Percentiles rank a stretch among this genome's conserved stretches.
Evolutionary conservation across 92 coral and sea anemone species (phyloP).

Genomic region (Phenganax stokvisi): DNA sequence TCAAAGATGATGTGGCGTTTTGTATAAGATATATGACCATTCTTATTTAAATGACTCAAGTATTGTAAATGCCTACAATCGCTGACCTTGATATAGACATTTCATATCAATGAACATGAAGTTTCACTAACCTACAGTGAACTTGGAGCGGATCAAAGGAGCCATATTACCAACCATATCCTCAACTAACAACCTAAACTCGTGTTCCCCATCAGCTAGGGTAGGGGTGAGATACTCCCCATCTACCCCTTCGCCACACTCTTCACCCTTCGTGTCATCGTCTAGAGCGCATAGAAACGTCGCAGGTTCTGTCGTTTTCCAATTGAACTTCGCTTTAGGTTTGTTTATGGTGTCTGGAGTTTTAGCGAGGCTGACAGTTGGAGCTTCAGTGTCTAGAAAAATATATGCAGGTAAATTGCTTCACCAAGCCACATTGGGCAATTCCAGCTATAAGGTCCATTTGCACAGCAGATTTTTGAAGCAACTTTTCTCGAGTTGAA

Average conservation of each 20-base stretch:
- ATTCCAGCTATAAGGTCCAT: no score
- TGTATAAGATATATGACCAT: background rate
- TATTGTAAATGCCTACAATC: no score
- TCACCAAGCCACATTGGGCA: no score
- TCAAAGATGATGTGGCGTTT: background rate
- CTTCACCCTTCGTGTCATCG: background rate
- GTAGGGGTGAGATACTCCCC: slow-evolving; percentile 32
- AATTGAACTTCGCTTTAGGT: slow-evolving; percentile 5
- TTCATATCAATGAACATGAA: background rate
- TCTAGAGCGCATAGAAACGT: slow-evolving; percentile 17
- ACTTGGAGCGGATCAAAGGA: slow-evolving; percentile 20
- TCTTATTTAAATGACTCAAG: no score
- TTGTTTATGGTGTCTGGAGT: slow-evolving; percentile 2
- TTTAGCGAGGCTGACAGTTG: slow-evolving; percentile 10
- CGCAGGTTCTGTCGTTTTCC: slow-evolving; percentile 29
- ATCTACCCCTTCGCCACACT: slow-evolving; percentile 27
- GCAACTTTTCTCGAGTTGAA: no score
- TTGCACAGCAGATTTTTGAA: no score
- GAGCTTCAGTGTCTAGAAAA: slow-evolving; percentile 20
- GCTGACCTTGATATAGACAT: no score
- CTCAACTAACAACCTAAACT: slow-evolving; percentile 23
- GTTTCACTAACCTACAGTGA: slow-evolving; percentile 5
- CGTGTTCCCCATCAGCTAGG: slow-evolving; percentile 34
- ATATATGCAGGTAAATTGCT: background rate
- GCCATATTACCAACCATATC: slow-evolving; percentile 34